These are phyloP conservation scores for Puntigrus tetrazona DNA, from an alignment of 2,113 vertebrate species.

Conservation along the genomic window DNA sequence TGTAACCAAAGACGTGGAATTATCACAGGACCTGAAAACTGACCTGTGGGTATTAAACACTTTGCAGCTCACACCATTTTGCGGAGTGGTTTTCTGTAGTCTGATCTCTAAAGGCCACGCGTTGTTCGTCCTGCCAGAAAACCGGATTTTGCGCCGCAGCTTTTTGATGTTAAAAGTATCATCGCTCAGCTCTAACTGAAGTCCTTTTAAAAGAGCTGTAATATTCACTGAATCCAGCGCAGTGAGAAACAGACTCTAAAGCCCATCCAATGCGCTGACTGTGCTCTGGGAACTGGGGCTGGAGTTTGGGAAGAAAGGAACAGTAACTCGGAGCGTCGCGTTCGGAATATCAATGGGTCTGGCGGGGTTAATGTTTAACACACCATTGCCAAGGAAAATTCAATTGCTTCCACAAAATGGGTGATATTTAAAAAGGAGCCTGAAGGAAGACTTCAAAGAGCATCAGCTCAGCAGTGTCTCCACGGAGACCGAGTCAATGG, in stretches of 20 bases:
- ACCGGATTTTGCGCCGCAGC: constrained; percentile 1
- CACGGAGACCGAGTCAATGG: constrained; percentile 33
- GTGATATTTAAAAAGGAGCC: constrained; percentile 42
- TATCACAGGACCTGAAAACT: constrained; percentile 11
- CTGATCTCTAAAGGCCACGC: constrained; percentile 13
- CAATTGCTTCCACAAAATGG: constrained; percentile 42
- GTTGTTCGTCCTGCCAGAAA: constrained; percentile 25
- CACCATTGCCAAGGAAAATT: constrained; percentile 32
- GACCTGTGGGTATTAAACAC: constrained; percentile 26
- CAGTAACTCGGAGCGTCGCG: neutral
- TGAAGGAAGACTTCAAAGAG: constrained; percentile 35
- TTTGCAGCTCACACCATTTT: constrained; percentile 21
- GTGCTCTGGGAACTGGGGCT: constrained; percentile 13
- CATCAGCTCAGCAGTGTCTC: constrained; percentile 7
- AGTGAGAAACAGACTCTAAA: constrained; percentile 22
- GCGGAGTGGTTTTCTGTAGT: neutral
- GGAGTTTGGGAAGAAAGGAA: constrained; percentile 27
- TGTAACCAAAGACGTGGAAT: constrained; percentile 15
- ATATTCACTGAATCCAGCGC: neutral
- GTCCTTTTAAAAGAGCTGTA: constrained; percentile 19
- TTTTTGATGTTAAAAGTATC: constrained; percentile 42
- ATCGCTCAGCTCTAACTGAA: constrained; percentile 8
- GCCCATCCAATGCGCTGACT: neutral
- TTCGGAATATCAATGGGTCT: constrained; percentile 29
- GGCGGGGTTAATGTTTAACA: constrained; percentile 35